Base-by-base conservation (phyloP, 2,113 vertebrate species). In the Catharus fuscescens region DNA sequence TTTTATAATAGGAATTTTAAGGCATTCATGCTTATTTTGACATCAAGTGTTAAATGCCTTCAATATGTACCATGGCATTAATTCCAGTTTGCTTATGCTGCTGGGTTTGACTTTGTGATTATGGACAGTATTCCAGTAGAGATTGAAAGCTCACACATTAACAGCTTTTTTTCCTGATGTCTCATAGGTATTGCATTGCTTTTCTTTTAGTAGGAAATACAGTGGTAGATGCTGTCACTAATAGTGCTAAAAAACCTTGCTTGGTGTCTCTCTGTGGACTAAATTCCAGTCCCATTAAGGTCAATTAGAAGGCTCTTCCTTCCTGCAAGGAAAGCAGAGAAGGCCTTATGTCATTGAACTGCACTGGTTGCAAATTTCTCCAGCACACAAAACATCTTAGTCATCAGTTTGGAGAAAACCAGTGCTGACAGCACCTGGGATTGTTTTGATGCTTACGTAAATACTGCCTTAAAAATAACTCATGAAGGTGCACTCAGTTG, bases 1-100 rank as follows among this genome's bases (percentile, higher is more conserved):
- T 91, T 91, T 91, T 96, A 60, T 56, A 96, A 90, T 50, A 70
- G 42, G 81, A 96, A 54, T 96, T 96, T 92, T 96, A 93, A 94
- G 16, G 12, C 74, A 60, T 85, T 80, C 24, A 11, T 76, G 66
- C 67, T 89, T 96, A 83, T 94, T 97, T 93, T 97, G 90, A 94
- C 62, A 91, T 83, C 53, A 74, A 80, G 32, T 90, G 72, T 70
- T 92, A 94, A 97, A 90, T 61, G 38, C 53, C 92, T 96, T 95
- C 70, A 86, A 13, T 83, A 86, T 52, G 23, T 64, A 90, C 29
- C 24, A 23, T 1, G 14, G 54, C 47, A 78, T 93, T 96, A 88
- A 86, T 90, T 91, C 38, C 7, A 71, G 23, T 29, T 80, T 95
- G 80, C 12, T 31, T 78, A 86, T 85, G 32, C 65, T 80, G 23